Conservation (phyloP, 2,113 vertebrate species). For the Amazona vittata region DNA sequence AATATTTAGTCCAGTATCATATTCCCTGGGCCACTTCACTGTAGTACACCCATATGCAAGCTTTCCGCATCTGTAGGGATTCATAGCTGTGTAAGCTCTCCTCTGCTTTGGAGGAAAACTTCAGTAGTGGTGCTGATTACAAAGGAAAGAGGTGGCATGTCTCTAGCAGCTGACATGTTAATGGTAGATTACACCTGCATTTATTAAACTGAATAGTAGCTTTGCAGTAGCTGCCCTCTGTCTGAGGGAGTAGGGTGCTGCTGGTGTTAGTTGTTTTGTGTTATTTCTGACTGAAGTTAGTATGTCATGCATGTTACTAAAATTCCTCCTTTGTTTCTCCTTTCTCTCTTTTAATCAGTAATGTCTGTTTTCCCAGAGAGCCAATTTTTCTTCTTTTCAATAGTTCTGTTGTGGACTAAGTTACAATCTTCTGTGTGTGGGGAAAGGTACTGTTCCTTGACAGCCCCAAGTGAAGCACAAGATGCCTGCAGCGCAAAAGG, state of each 20-base stretch:
- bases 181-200: background rate
- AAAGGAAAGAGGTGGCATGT: background rate
- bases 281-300: background rate
- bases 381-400: fast-evolving
- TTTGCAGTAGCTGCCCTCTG: background rate
- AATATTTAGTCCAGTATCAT: background rate
- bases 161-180: background rate
- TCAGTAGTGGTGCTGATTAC: background rate
- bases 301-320: background rate
- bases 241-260: background rate
- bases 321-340: background rate
- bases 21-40: background rate
- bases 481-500: background rate
- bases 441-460: background rate
- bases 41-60: no score
- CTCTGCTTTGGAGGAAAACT: background rate
- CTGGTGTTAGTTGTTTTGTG: background rate
- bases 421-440: background rate
- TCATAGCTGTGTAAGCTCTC: background rate
- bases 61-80: background rate
- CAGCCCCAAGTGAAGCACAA: background rate
- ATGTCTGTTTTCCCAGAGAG: background rate
- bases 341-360: background rate
- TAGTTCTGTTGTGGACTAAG: background rate
- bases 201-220: background rate